Base-by-base conservation (phyloP, 2,888 invertebrate genomes). In the Cylindroiulus punctatus region DNA sequence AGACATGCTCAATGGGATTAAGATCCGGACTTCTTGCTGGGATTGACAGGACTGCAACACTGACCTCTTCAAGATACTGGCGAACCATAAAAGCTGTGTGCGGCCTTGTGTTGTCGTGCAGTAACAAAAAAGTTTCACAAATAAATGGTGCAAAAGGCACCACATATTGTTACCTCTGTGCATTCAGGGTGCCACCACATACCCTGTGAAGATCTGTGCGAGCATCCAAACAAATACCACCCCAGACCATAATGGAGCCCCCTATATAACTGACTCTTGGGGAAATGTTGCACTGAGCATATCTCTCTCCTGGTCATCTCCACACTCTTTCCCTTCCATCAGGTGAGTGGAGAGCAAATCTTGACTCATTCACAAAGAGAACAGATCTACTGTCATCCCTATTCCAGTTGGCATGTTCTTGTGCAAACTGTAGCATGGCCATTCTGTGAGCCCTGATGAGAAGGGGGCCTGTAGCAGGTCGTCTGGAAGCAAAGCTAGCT, bases 1-100 rank as follows among this genome's bases (percentile, higher is more conserved):
- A 82, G 82, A 82, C 26, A 82, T 82, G 82, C 82, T 82, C 82
- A 82, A 82, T 26, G 5, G 36, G 82, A 40, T 82, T 82, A 40
- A 82, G 82, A 82, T 82, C 82, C 14, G n/a, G n/a, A 82, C 82
- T 30, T 82, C 8, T n/a, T 82, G 82, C 82, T 82, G 82, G 5
- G 30, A 84, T 40, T 84, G 40, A 8, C 10, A 84, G 40, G 84
- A 84, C 84, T 84, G 84, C 19, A 84, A 84, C 40, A 32, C 84
- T 17, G 5, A 32, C 10, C 10, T 84, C 30, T 84, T 84, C 3
- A 36, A 36, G 7, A 36, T 36, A 36, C 36, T 36, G 2, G 7
- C 7, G 36, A 36, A 36, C 36, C 52, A 57, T n/a, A 57, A 3
- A 1, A 57, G 52, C 52, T 57, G 52, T 57, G n/a, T 8, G 52